Evolutionary conservation across 2,797 vertebrate genomes (phyloP).

Genomic region (Macroramphosus scolopax): DNA sequence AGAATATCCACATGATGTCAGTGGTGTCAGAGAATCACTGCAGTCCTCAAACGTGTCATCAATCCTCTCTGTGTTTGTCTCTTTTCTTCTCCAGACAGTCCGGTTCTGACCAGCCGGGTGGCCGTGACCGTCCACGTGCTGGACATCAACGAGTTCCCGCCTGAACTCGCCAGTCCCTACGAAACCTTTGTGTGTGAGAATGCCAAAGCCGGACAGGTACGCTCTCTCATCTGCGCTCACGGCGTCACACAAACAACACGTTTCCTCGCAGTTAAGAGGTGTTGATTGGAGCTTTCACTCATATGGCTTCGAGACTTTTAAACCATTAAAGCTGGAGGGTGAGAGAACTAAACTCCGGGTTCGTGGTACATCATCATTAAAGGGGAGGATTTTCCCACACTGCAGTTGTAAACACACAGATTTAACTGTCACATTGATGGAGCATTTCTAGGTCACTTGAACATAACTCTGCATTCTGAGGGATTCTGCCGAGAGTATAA

Average conservation of each 20-base stretch:
- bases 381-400: too few species aligned
- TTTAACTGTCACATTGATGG: too few species aligned
- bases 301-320: too few species aligned
- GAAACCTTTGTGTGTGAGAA: conserved; percentile 96
- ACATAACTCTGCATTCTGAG: conserved; percentile 29
- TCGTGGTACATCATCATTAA: too few species aligned
- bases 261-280: not conserved
- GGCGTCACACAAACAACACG: not conserved
- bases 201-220: conserved; percentile 92
- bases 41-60: too few species aligned
- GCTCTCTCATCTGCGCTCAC: conserved; percentile 1
- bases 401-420: too few species aligned
- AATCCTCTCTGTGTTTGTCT: too few species aligned
- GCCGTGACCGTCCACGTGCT: conserved; percentile 90
- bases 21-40: conserved; percentile 32
- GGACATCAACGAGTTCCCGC: conserved; percentile 98
- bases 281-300: too few species aligned
- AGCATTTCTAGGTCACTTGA: conserved; percentile 21
- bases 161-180: conserved; percentile 89
- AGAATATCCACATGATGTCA: conserved; percentile 70
- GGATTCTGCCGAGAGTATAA: conserved; percentile 9
- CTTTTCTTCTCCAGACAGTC: conserved; percentile 83
- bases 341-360: too few species aligned
- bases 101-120: conserved; percentile 89
- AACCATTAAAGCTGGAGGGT: too few species aligned